Evolutionary conservation across 2,113 vertebrate species (phyloP).

Genomic region (Petromus typicus): DNA sequence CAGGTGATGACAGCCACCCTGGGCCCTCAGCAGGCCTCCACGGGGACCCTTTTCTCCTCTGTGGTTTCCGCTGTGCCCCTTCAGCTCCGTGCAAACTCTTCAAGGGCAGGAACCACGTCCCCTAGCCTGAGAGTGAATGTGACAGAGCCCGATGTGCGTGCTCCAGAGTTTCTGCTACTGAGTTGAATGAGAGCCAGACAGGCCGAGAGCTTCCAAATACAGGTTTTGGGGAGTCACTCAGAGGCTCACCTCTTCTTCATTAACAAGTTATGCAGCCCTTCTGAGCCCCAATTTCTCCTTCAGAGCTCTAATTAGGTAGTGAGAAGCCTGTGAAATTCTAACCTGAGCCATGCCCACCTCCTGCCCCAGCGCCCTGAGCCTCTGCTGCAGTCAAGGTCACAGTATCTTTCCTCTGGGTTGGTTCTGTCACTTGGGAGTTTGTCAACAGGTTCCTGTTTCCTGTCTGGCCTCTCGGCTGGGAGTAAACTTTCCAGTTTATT

Average conservation of each 20-base stretch:
- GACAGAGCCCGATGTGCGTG: not conserved
- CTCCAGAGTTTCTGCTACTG: not conserved
- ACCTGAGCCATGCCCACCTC: not conserved
- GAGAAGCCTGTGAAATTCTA: not conserved
- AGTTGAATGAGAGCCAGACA: not conserved
- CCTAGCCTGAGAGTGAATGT: not conserved
- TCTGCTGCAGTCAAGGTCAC: not conserved
- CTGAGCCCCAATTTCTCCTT: not conserved
- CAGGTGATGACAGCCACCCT: not conserved
- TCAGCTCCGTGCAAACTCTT: not conserved
- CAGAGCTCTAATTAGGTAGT: not conserved
- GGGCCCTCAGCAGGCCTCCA: not conserved
- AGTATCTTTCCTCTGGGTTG: not conserved
- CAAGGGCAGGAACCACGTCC: not conserved
- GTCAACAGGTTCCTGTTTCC: constrained; percentile 47
- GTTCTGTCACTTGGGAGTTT: not conserved
- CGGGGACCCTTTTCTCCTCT: not conserved
- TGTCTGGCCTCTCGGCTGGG: constrained; percentile 9
- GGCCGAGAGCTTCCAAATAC: not conserved
- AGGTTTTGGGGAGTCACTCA: not conserved
- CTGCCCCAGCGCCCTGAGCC: not conserved
- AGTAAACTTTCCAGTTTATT: not conserved
- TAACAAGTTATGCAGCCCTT: not conserved
- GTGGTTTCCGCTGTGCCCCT: not conserved
- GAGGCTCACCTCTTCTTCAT: not conserved